A percentile compares a stretch with the other conserved stretches of the same genome.
phyloP scores from a whole-genome alignment of 2,113 vertebrate genomes.

The Thymallus thymallus region DNA sequence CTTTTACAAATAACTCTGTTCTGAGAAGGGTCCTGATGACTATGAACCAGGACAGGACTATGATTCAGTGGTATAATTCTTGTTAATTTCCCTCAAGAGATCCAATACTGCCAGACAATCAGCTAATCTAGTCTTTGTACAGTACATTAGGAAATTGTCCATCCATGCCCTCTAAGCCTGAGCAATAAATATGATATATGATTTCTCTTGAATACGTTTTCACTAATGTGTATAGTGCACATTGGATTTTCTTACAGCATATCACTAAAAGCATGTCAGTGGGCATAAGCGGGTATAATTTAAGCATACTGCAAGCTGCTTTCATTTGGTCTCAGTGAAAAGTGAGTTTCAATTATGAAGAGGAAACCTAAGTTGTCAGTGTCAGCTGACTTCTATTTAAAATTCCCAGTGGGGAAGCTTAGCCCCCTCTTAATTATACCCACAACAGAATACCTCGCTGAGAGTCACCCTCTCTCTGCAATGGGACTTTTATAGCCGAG shows the following conservation, averaged over 20 bases:
- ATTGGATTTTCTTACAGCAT: neutral
- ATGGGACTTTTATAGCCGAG: conserved; percentile 51
- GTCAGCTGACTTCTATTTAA: conserved; percentile 48
- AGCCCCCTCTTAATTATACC: conserved; percentile 65
- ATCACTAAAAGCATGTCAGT: neutral
- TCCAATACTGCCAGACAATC: neutral
- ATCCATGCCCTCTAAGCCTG: neutral
- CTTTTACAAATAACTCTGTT: neutral
- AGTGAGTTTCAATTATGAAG: conserved; percentile 42
- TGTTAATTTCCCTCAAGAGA: neutral
- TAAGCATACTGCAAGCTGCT: conserved; percentile 1
- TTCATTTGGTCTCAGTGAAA: conserved; percentile 47
- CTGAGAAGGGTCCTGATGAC: neutral
- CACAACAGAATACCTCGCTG: conserved; percentile 47
- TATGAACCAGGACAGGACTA: neutral
- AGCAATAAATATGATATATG: conserved; percentile 4
- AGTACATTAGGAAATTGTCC: neutral
- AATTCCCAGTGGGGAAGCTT: conserved; percentile 62
- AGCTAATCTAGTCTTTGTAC: neutral
- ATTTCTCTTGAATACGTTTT: neutral
- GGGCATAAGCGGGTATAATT: conserved; percentile 12
- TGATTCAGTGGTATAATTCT: neutral
- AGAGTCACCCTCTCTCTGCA: conserved; percentile 54
- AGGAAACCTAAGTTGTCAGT: conserved; percentile 39
- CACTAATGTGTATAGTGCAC: neutral